phyloP scores from a whole-genome alignment of 2,888 invertebrate species.

The Pollenia griseotomentosa region DNA sequence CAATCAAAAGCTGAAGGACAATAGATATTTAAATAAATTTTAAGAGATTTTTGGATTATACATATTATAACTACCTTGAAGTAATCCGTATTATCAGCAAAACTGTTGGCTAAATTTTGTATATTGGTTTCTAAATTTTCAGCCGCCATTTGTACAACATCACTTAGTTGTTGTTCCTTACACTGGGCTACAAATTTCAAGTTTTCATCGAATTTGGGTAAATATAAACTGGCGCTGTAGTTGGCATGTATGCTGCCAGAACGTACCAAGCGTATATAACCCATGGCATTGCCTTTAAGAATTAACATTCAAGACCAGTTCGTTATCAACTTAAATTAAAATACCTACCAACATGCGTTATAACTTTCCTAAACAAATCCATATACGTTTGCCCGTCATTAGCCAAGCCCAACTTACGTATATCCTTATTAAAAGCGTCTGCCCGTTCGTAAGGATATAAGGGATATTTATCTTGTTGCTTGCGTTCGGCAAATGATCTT shows the following conservation, averaged over 20 bases:
- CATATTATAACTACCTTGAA: slow-evolving; percentile 78
- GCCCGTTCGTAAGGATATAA: slow-evolving; percentile 90
- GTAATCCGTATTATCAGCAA: slow-evolving; percentile 86
- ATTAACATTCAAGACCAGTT: not conserved
- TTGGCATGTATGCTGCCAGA: slow-evolving; percentile 97
- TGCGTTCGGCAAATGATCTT: slow-evolving; percentile 90
- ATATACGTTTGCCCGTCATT: slow-evolving; percentile 94
- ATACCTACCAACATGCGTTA: slow-evolving; percentile 93
- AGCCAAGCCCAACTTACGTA: slow-evolving; percentile 93
- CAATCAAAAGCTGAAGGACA: slow-evolving; percentile 89
- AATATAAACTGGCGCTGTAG: slow-evolving; percentile 94
- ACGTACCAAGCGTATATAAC: slow-evolving; percentile 96
- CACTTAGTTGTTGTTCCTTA: slow-evolving; percentile 86
- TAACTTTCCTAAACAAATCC: slow-evolving; percentile 95
- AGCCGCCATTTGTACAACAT: slow-evolving; percentile 87
- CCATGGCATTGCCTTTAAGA: slow-evolving; percentile 91
- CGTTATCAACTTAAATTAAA: slow-evolving; percentile 78
- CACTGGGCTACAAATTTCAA: slow-evolving; percentile 88
- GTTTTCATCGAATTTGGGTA: slow-evolving; percentile 90
- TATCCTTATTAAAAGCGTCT: slow-evolving; percentile 96
- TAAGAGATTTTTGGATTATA: not conserved
- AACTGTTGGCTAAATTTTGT: slow-evolving; percentile 91
- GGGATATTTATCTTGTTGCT: slow-evolving; percentile 77
- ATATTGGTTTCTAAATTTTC: slow-evolving; percentile 91
- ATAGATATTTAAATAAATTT: not conserved